Evolutionary conservation across 2,888 invertebrate genomes (phyloP).

Genomic region (Drosophila imparisetae): DNA sequence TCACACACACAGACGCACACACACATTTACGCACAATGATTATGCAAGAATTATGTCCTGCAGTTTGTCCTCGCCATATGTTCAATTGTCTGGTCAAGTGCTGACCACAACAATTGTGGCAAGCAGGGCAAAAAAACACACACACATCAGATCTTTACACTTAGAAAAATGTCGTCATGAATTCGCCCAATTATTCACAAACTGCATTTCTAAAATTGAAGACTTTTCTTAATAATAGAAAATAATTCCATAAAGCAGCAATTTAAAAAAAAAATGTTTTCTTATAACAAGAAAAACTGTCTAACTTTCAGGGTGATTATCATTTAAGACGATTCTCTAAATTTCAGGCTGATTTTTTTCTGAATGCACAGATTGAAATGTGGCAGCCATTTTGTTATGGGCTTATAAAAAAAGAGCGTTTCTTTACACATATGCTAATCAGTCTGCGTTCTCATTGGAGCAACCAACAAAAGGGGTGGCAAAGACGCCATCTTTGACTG

Average conservation of each 20-base stretch:
- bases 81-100: slow-evolving; percentile 62
- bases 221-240: neutral
- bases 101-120: slow-evolving; percentile 56
- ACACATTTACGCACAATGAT: slow-evolving; percentile 47
- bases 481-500: slow-evolving; percentile 66
- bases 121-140: neutral
- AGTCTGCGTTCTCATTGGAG: slow-evolving; percentile 48
- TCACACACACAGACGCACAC: slow-evolving; percentile 11
- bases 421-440: slow-evolving; percentile 65
- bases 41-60: slow-evolving; percentile 56
- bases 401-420: neutral
- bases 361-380: neutral
- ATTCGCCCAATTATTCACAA: neutral
- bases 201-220: neutral
- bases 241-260: neutral
- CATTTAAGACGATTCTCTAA: neutral
- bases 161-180: neutral
- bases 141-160: neutral
- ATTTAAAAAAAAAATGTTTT: slow-evolving; percentile 22
- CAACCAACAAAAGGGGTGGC: slow-evolving; percentile 60
- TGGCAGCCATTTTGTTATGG: slow-evolving; percentile 42
- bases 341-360: neutral
- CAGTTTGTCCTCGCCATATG: slow-evolving; percentile 48
- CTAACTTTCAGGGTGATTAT: neutral
- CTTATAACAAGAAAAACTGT: neutral